Base-by-base conservation (phyloP, 2,888 invertebrate species). In the Catocala nupta region DNA sequence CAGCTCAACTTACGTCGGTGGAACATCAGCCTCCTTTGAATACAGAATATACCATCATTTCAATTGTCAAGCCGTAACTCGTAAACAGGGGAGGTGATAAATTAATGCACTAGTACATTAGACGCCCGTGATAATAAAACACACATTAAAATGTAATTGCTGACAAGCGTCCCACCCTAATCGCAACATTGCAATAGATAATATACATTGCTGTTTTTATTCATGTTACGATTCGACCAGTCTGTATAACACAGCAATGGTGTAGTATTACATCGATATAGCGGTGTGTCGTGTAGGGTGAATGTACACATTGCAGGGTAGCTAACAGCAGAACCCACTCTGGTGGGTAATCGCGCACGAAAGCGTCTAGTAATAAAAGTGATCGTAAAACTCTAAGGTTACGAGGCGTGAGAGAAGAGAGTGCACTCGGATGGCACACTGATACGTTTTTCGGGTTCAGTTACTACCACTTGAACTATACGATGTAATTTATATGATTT, bases 321-420 rank as follows among this genome's bases (percentile, higher is more conserved):
- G 80, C 88, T 93, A 92, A 94, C 93, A 94, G 92, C 93, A 90
- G 93, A 94, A 93, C 93, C 92, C 93, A 94, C 93, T 94, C 93
- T 86, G 85, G 92, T 90, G 93, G 93, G 93, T 94, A 93, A 93
- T 94, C 93, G 93, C 82, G 92, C 92, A 93, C 92, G 93, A 94
- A 94, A 94, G 93, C 93, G 93, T 92, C 91, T 91, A 87, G 93
- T 91, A 93, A 93, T 94, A 93, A 93, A 93, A 93, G 88, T 81
- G 89, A 84, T 91, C 93, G 90, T 93, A 93, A 93, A 93, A 92
- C 90, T 90, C 91, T 92, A 91, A 92, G 88, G 91, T 93, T 92
- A 93, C 92, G 93, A 92, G 86, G 89, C 83, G 88, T 81, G 88
- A 91, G 91, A 87, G 77, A 87, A 85, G 82, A 85, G 89, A 92